Evolutionary conservation across 2,113 vertebrate species (phyloP).

Genomic region (Cottus gobio): DNA sequence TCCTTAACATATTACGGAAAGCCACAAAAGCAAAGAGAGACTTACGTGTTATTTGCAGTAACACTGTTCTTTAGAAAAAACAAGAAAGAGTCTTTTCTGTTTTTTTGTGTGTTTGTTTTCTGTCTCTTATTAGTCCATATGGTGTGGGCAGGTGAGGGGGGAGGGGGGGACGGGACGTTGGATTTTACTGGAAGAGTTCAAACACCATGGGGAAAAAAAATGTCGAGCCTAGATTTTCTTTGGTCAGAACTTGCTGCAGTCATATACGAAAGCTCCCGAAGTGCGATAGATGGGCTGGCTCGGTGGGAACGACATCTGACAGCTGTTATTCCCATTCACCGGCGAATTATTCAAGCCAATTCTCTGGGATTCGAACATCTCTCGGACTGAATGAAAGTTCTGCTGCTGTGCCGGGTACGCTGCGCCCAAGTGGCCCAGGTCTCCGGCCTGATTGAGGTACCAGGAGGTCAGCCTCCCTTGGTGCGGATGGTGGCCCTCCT

Average conservation of each 20-base stretch:
- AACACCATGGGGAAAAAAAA: constrained; percentile 51
- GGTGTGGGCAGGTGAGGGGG: constrained; percentile 39
- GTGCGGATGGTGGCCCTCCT: constrained; percentile 88
- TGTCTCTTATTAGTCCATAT: constrained; percentile 82
- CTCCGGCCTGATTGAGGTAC: constrained; percentile 93
- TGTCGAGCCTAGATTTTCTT: constrained; percentile 18
- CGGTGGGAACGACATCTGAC: constrained; percentile 96
- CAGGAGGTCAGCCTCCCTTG: constrained; percentile 91
- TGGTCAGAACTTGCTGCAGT: constrained; percentile 98
- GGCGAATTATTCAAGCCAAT: constrained; percentile 91
- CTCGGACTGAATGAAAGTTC: constrained; percentile 93
- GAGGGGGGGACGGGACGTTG: background rate
- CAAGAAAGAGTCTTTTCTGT: constrained; percentile 86
- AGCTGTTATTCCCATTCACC: constrained; percentile 93
- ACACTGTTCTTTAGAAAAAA: constrained; percentile 97
- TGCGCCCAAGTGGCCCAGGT: constrained; percentile 89
- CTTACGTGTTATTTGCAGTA: constrained; percentile 98
- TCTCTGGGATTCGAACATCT: constrained; percentile 94
- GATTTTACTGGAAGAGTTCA: constrained; percentile 60
- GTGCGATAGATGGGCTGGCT: constrained; percentile 95
- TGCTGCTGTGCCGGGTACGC: constrained; percentile 91
- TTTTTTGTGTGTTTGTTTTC: constrained; percentile 68
- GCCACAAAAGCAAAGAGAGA: constrained; percentile 88
- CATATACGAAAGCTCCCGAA: constrained; percentile 96
- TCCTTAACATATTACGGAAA: constrained; percentile 79